Percentiles rank a stretch among this genome's conserved stretches.
phyloP scores from a whole-genome alignment of 2,888 invertebrate species.

The Tinea semifulvella region DNA sequence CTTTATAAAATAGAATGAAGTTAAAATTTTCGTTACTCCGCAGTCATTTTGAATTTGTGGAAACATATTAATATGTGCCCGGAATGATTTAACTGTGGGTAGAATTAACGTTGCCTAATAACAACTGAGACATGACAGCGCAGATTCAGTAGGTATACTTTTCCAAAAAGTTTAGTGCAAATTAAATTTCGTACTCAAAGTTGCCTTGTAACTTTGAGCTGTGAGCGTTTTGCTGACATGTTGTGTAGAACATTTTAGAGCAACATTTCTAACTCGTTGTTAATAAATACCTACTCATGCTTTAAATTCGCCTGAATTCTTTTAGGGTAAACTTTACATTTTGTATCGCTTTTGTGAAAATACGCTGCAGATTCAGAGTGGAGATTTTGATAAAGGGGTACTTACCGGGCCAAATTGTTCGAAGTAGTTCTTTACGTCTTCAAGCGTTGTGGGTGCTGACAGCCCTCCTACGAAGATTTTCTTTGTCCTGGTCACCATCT shows the following conservation, averaged over 20 bases:
- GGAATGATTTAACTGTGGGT: slow-evolving; percentile 38
- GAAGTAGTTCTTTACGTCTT: slow-evolving; percentile 99
- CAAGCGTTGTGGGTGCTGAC: slow-evolving; percentile 98
- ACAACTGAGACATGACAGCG: slow-evolving; percentile 47
- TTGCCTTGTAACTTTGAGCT: slow-evolving; percentile 34
- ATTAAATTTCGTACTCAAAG: slow-evolving; percentile 42
- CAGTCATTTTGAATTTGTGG: slow-evolving; percentile 33
- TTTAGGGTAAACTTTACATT: background rate
- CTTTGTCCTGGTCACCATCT: slow-evolving; percentile 99
- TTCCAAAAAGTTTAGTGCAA: slow-evolving; percentile 45
- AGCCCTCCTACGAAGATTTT: slow-evolving; percentile 99
- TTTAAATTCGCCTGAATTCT: slow-evolving; percentile 5
- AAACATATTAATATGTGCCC: slow-evolving; percentile 38
- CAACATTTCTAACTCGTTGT: slow-evolving; percentile 21
- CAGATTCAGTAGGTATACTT: slow-evolving; percentile 39
- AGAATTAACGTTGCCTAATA: slow-evolving; percentile 43
- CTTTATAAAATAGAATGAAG: slow-evolving; percentile 31
- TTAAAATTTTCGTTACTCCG: slow-evolving; percentile 34
- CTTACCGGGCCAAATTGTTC: slow-evolving; percentile 99
- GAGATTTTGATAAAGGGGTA: slow-evolving; percentile 18
- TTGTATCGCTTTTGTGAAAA: too few species aligned
- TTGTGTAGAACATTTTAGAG: slow-evolving; percentile 29
- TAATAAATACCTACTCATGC: slow-evolving; percentile 8
- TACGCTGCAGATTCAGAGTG: background rate
- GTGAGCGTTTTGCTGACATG: slow-evolving; percentile 29